phyloP scores from a whole-genome alignment of 1,140 invertebrate species.

The Belonocnema kinseyi region DNA sequence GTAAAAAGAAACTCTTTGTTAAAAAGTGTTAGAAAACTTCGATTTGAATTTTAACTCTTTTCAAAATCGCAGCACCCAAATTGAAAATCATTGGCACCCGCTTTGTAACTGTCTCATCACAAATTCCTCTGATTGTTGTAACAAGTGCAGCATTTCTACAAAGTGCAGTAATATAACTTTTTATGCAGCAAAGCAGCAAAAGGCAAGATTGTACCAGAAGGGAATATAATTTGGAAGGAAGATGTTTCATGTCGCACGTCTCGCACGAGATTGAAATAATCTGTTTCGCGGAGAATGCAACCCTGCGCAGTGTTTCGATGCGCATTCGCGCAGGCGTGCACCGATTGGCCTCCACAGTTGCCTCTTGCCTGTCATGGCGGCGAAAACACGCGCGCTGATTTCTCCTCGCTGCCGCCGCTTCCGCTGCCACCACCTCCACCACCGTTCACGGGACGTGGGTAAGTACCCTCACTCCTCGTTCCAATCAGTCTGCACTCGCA shows the following conservation, averaged over 20 bases:
- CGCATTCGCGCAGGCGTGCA: slow-evolving; percentile 45
- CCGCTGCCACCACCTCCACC: slow-evolving; percentile 61
- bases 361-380: slow-evolving; percentile 65
- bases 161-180: too few relatives aligned
- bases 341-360: slow-evolving; percentile 50
- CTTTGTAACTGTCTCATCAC: too few relatives aligned
- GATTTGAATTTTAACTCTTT: too few relatives aligned
- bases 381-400: slow-evolving; percentile 59
- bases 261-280: slow-evolving; percentile 45
- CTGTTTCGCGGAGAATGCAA: background rate
- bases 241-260: slow-evolving; percentile 43
- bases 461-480: slow-evolving; percentile 71
- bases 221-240: background rate
- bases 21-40: too few relatives aligned
- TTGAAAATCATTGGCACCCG: too few relatives aligned
- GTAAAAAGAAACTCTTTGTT: too few relatives aligned
- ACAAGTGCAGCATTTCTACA: too few relatives aligned
- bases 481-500: slow-evolving; percentile 74
- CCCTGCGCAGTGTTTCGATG: slow-evolving; percentile 45
- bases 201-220: background rate
- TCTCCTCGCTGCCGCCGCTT: slow-evolving; percentile 50
- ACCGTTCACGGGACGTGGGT: slow-evolving; percentile 66
- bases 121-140: too few relatives aligned
- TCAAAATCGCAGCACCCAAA: too few relatives aligned
- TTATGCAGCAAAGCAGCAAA: background rate